Base-by-base conservation (phyloP, 1,140 invertebrate species). In the Andrena cerasifolii region DNA sequence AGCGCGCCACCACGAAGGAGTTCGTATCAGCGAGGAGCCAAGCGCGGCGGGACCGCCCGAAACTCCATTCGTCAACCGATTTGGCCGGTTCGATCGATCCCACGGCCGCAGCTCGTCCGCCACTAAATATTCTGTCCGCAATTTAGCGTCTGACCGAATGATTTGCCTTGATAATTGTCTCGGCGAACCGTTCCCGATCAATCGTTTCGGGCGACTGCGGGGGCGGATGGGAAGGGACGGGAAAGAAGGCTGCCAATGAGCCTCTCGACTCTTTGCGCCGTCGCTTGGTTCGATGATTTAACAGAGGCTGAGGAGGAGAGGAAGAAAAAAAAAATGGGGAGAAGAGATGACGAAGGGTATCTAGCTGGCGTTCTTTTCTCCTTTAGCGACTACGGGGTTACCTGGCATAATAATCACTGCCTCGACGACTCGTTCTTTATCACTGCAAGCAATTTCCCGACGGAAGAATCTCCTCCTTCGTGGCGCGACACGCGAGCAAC, bases 1-100 rank as follows among this genome's bases (percentile, higher is more conserved):
- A 73, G 49, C 33, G 53, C 45, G 58, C n/a, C 33, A 40, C 71
- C 43, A 73, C 71, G 71, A 63, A 73, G 33, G 59, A 53, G n/a
- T 40, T 10, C 14, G 2, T 12, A 10, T 10, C 8, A 6, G 21
- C 0, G 51, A 40, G 4, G 36, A 40, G 36, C 36, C 24, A 3
- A 10, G 10, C 51, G 3, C n/a, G 21, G 51, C 18, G 8, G 28
- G n/a, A n/a, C n/a, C 12, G 45, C 8, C 49, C n/a, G 24, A 14
- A 21, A 21, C n/a, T 56, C 14, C 3, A 33, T 33, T 31, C 26
- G 18, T 8, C 66, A 51, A 47, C 26, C 10, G 16, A 43, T 40
- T 18, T n/a, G 12, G 7, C 16, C 0, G 16, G 28, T 16, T 31
- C 16, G 21, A 28, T 63, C 70, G 70, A 51, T 62, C 18, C 6